These are phyloP conservation scores for Meganola albula DNA, from an alignment of 2,888 invertebrate genomes.

Conservation along the genomic window DNA sequence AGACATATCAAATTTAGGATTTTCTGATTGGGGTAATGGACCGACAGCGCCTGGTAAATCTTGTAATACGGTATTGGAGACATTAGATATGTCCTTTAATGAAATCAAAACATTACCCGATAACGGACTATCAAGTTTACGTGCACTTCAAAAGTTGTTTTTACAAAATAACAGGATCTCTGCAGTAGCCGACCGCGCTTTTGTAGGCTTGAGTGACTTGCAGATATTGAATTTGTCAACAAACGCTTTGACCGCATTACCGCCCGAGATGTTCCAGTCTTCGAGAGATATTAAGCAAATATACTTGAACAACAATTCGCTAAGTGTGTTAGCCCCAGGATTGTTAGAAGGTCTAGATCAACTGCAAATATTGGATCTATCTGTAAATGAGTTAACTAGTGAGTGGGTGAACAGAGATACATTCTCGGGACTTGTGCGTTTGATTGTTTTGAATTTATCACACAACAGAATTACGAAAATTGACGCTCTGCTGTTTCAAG, in stretches of 20 bases:
- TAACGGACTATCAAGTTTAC: constrained; percentile 83
- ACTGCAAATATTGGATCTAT: constrained; percentile 84
- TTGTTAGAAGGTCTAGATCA: constrained; percentile 85
- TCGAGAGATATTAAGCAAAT: constrained; percentile 84
- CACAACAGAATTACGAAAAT: constrained; percentile 84
- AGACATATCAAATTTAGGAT: constrained; percentile 85
- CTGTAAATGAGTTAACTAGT: constrained; percentile 85
- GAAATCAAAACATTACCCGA: constrained; percentile 84
- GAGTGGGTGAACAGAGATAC: constrained; percentile 87
- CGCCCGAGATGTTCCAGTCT: constrained; percentile 86
- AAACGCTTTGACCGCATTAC: constrained; percentile 86
- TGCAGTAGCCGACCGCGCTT: constrained; percentile 84
- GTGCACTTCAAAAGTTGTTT: constrained; percentile 82
- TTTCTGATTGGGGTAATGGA: constrained; percentile 84
- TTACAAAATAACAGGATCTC: constrained; percentile 87
- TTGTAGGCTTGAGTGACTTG: constrained; percentile 82
- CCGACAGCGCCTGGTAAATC: constrained; percentile 82
- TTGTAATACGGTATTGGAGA: constrained; percentile 83
- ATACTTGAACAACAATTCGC: constrained; percentile 86
- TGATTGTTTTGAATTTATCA: constrained; percentile 86
- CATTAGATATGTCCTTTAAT: constrained; percentile 85
- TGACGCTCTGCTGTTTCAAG: constrained; percentile 84
- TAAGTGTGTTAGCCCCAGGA: constrained; percentile 85
- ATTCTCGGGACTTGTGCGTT: constrained; percentile 84
- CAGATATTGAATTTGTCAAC: constrained; percentile 87